Base-by-base conservation (phyloP, 2,888 invertebrate species). In the Eristalis arbustorum region DNA sequence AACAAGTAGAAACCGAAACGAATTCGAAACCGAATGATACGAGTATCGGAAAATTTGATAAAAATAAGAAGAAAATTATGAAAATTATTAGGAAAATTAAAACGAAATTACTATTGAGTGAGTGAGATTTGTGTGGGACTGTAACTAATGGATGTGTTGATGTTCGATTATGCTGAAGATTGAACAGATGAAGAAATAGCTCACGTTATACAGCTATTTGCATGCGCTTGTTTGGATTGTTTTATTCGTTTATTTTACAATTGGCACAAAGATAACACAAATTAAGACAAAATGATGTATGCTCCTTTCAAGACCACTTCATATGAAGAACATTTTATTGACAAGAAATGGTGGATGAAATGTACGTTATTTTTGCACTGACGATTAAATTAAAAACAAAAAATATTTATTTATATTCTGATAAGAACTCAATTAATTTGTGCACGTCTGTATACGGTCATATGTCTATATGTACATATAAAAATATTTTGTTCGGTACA, bases 91-190 rank as follows among this genome's bases (percentile, higher is more conserved):
- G 62, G 59, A 42, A 80, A 76, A 69, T 89, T 34, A 88, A 89
- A 89, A 72, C 88, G 76, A 89, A 88, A 73, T 63, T 89, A 31
- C 73, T 85, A 62, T 75, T 88, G 69, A 89, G 89, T 89, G 85
- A 88, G 89, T 87, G 68, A 62, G 22, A 73, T 77, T 64, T 62
- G 56, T 63, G 67, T 62, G 62, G 67, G 22, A 73, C 62, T 57
- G 57, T 56, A 49, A 40, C 75, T 63, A 56, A 42, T 62, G 62
- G 62, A 79, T 28, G 42, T 77, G 57, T 59, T 14, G 40, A 71
- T 69, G 57, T 57, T 62, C 64, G 56, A 28, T 10, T 23, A 61
- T 34, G n/a, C 49, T 59, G 18, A 56, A 14, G 56, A 34, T 62
- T 68, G 62, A 63, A 14, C 49, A 31, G 13, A 68, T 11, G 49